Percentiles rank a stretch among this genome's conserved stretches.
Conservation (phyloP, 2,113 vertebrate genomes). For the Camelus dromedarius region DNA sequence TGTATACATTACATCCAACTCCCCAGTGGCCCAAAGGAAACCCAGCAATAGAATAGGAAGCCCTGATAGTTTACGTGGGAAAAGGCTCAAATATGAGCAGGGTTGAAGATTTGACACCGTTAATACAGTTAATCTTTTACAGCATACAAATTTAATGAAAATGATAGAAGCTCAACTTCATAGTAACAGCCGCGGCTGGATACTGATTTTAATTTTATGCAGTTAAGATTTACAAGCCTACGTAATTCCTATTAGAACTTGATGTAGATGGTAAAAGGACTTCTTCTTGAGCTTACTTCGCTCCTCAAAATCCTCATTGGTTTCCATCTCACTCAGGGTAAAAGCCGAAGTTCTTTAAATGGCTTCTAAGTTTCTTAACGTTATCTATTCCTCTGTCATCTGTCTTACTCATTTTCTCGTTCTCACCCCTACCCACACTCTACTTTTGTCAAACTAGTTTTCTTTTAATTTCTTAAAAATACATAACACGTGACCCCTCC, state of each 20-base stretch:
- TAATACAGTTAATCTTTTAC: background rate
- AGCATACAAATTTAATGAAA: background rate
- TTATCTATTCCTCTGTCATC: background rate
- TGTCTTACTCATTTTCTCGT: background rate
- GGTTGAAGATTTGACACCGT: background rate
- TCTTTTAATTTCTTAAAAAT: background rate
- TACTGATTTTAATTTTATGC: slow-evolving; percentile 22
- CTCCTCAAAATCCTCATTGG: background rate
- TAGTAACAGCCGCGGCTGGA: background rate
- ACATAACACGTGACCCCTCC: background rate
- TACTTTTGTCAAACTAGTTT: background rate
- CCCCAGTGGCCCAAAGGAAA: background rate
- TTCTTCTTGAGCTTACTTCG: background rate
- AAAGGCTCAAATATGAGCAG: background rate
- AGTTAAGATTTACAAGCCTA: background rate
- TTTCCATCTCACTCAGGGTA: background rate
- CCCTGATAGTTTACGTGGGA: background rate
- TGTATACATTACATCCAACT: background rate
- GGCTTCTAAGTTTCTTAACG: background rate
- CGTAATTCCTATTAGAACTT: background rate
- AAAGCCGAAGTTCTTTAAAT: background rate
- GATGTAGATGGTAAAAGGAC: slow-evolving; percentile 15
- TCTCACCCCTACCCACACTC: background rate
- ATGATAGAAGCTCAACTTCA: background rate
- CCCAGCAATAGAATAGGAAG: background rate